Base-by-base conservation (phyloP, 2,797 vertebrate species). In the Anguilla obscura region DNA sequence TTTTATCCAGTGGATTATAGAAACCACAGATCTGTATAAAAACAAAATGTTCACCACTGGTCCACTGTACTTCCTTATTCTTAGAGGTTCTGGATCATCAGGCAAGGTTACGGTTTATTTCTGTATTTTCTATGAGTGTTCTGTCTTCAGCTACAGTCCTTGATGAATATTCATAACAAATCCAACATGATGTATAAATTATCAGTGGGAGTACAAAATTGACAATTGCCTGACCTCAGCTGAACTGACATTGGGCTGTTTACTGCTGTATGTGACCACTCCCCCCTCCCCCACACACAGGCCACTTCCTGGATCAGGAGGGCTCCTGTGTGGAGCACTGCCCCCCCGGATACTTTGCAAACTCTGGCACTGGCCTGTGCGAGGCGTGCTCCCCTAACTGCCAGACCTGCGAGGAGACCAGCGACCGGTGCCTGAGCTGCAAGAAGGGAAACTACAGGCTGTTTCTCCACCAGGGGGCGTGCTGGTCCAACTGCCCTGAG, bases 401-500 rank as follows among this genome's bases (percentile, higher is more conserved):
- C 88, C 93, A 96, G 86, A 90, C 92, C 12, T 97, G 96, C 58
- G 87, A 90, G 79, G 94, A 92, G 74, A 91, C 89, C 82, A 94
- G 91, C 18, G 94, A 96, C 63, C 92, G 93, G 89, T 97, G 96
- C 91, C 89, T 96, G 83, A 96, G 94, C 93, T 97, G 96, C 86
- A 93, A 93, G 86, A 93, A 90, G 80, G 91, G 92, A 87, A 91
- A 91, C 80, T 94, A 94, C 86, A 93, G 92, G 80, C 94, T 95
- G 16, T 96, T 96, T 87, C 95, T 96, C 40, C 94, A 96, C 90
- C 92, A 94, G 93, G 96, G 96, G 16, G 93, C 87, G 36, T 97
- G 96, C 91, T 96, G 94, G 95, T 96, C 95, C 0, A 93, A 95
- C 86, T 97, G 96, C 87, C 96, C 96, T n/a, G 96, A 97, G 96